A percentile compares a stretch with the other conserved stretches of the same genome.
Conservation (phyloP, 2,797 vertebrate genomes). For the Onychomys torridus region DNA sequence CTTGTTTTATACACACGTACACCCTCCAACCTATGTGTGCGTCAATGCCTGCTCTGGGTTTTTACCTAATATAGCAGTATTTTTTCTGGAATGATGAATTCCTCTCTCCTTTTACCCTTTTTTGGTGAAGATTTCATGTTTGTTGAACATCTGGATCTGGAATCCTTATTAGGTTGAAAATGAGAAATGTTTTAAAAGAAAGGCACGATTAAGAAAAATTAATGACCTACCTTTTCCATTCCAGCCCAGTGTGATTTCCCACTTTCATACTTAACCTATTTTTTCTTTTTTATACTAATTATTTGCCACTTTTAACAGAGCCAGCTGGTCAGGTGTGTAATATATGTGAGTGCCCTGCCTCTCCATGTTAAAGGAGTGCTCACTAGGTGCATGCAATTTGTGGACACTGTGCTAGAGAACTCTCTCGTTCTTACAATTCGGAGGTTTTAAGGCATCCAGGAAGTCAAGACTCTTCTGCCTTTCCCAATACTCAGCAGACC, state of each 20-base stretch:
- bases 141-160: conserved; percentile 28
- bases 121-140: not conserved
- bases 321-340: not conserved
- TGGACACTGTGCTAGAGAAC: not conserved
- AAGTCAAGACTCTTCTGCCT: not conserved
- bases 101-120: not conserved
- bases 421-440: not conserved
- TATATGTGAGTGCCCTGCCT: not conserved
- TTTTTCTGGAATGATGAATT: conserved; percentile 34
- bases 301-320: not conserved
- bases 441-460: not conserved
- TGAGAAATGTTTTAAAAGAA: conserved; percentile 39
- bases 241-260: not conserved
- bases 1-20: not conserved
- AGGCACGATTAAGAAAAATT: conserved; percentile 26
- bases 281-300: conserved; percentile 1
- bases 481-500: not conserved
- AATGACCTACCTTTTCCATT: not conserved
- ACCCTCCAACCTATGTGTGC: not conserved
- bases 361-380: not conserved
- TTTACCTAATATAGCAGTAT: conserved; percentile 27
- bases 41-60: not conserved
- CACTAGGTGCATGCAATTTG: not conserved
- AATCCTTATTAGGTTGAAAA: conserved; percentile 30
- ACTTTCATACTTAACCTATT: not conserved